Percentiles rank a stretch among this genome's conserved stretches.
Evolutionary conservation across 2,888 invertebrate species (phyloP).

Genomic region (Pheosia tremula): DNA sequence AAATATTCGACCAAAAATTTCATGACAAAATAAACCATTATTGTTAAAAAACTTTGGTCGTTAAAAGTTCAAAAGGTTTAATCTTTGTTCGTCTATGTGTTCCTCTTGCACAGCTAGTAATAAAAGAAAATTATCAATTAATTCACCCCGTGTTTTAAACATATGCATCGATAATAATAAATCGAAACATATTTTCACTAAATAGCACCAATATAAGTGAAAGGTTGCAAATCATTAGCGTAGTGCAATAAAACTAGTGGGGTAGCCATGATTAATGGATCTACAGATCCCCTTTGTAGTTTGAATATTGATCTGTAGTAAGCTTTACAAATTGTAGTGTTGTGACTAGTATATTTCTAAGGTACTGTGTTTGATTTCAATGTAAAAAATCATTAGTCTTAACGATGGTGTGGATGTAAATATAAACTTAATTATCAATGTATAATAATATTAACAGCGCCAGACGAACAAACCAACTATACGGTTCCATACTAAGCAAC

Average conservation of each 20-base stretch:
- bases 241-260: slow-evolving; percentile 12
- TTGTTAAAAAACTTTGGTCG: no score
- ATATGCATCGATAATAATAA: slow-evolving; percentile 23
- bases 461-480: no score
- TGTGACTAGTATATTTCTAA: slow-evolving; percentile 16
- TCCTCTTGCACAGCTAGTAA: no score
- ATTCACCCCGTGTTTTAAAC: slow-evolving; percentile 21
- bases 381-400: not conserved
- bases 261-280: slow-evolving; percentile 32
- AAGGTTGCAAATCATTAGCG: slow-evolving; percentile 55
- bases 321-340: slow-evolving; percentile 20
- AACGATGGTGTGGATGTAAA: not conserved
- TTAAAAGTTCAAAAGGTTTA: no score
- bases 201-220: slow-evolving; percentile 44
- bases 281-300: slow-evolving; percentile 14
- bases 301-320: slow-evolving; percentile 22
- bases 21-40: no score
- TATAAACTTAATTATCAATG: no score
- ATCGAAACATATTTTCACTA: slow-evolving; percentile 34
- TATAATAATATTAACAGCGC: no score
- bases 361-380: not conserved
- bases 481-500: no score
- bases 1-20: no score
- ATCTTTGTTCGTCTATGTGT: no score
- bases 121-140: no score